Evolutionary conservation across 64 coral and sea anemone species (phyloP), one percentile per base, ranked within the genome.

Genomic region (Orbicella faveolata): DNA sequence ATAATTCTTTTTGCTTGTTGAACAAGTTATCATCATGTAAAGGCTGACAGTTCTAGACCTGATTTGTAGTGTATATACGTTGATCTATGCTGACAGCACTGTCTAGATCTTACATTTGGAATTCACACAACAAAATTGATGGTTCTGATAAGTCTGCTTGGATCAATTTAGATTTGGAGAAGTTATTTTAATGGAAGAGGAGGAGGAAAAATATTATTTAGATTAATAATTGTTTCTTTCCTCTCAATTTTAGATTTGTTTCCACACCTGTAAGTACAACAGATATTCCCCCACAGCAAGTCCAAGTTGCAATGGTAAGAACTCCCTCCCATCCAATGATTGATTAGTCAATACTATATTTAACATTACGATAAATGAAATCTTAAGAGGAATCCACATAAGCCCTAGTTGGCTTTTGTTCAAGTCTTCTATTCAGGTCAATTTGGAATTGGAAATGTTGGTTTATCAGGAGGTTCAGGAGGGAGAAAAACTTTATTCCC

Each of bases 181-280:
- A 48, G 44, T 6, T 6, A 48, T 48, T 48, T 48, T 48, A 48
- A 48, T 6, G 5, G 5, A 4, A 48, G 5, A 48, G 44, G 44
- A 48, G 44, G 44, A 48, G 19, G 65, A 20, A 20, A 68, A 23
- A 23, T 68, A 20, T 68, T 23, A 4, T 30, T 30, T 30, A 68
- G n/a, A 23, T 18, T 70, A 48, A 48, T 48, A 48, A 48, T 48
- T 48, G 2, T 69, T 30, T 73, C 65, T 53, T 1, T 30, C 25
- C 14, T 84, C 21, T 37, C 61, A 19, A 39, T 83, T 44, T 72
- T 26, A 85, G 82, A 33, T 73, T 85, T 51, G 64, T 85, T 52
- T 85, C 65, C 6, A 73, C 82, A 15, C 82, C 82, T 73, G 82
- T 72, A 52, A 69, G 4, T 72, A 48, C 82, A 72, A 70, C 44